Base-by-base conservation (phyloP, 2,888 invertebrate genomes). In the Drosophila glabriapex region DNA sequence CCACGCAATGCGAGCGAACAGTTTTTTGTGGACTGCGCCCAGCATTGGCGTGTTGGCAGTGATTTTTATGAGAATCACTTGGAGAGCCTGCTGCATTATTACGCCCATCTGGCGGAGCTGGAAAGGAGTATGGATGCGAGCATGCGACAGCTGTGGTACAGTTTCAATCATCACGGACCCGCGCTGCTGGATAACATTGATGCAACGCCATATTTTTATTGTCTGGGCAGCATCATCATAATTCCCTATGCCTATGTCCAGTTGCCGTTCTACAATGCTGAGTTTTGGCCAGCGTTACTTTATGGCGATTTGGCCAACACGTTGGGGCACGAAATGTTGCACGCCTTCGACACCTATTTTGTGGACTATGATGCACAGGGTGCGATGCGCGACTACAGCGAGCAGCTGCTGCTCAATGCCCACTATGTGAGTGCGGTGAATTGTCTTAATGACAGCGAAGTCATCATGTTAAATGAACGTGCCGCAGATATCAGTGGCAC, bases 221-320 rank as follows among this genome's bases (percentile, higher is more conserved):
- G 85, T 29, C 74, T 80, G 16, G 82, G 83, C 49, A 91, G 87
- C 67, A 85, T 86, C 35, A 89, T 92, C 49, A 85, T 91, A 3
- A 75, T 92, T 50, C 91, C 92, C 0, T 90, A 81, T 64, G 89
- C 90, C 25, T 92, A 92, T 33, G 74, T 91, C 0, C 89, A 86
- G 67, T 46, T 82, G 54, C 92, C 92, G 0, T 91, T 92, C 60
- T 92, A 87, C 49, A 76, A 87, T 29, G 70, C 75, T 0, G 76
- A 85, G 22, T 91, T 92, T n/a, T 91, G 91, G 89, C 89, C 92
- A 2, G 87, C 86, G 0, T 60, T 92, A 64, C 72, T 92, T 0
- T 92, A 90, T 43, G 92, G 92, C 12, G 91, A 92, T 29, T 53
- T 92, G 69, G 91, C 86, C 68, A 92, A 87, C 28, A 92, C 91